Evolutionary conservation across 2,888 invertebrate species (phyloP).

Genomic region (Dasysyrphus albostriatus): DNA sequence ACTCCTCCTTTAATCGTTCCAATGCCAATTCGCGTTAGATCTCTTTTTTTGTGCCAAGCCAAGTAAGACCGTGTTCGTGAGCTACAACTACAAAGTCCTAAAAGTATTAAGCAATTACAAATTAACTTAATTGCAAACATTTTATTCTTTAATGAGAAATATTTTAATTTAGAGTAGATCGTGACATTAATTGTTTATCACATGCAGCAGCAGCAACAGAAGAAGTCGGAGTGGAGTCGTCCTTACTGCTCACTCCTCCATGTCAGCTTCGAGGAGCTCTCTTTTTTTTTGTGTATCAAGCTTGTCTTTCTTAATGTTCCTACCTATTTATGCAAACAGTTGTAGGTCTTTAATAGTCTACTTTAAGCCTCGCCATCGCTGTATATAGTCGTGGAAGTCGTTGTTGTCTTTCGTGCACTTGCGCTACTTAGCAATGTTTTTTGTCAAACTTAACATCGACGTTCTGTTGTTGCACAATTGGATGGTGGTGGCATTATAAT

Average conservation of each 20-base stretch:
- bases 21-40: conserved; percentile 19
- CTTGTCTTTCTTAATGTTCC: conserved; percentile 39
- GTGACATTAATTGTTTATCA: conserved; percentile 81
- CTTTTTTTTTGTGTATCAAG: conserved; percentile 19
- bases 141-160: conserved; percentile 81
- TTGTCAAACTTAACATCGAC: conserved; percentile 54
- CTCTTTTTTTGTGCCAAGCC: neutral
- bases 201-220: conserved; percentile 47
- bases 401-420: conserved; percentile 63
- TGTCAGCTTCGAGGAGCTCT: neutral
- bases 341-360: neutral
- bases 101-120: conserved; percentile 82
- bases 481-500: conserved; percentile 57
- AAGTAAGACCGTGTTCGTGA: conserved; percentile 33
- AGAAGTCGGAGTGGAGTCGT: neutral
- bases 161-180: conserved; percentile 81
- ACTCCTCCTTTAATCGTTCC: conserved; percentile 11
- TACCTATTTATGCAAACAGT: conserved; percentile 43
- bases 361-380: neutral
- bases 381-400: neutral
- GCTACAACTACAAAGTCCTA: conserved; percentile 62
- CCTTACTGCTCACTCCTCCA: neutral
- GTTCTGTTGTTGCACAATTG: conserved; percentile 22
- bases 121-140: conserved; percentile 82
- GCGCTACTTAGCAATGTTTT: conserved; percentile 66